Conservation (phyloP, 2,113 vertebrate species). For the Pomatorhinus ruficollis region DNA sequence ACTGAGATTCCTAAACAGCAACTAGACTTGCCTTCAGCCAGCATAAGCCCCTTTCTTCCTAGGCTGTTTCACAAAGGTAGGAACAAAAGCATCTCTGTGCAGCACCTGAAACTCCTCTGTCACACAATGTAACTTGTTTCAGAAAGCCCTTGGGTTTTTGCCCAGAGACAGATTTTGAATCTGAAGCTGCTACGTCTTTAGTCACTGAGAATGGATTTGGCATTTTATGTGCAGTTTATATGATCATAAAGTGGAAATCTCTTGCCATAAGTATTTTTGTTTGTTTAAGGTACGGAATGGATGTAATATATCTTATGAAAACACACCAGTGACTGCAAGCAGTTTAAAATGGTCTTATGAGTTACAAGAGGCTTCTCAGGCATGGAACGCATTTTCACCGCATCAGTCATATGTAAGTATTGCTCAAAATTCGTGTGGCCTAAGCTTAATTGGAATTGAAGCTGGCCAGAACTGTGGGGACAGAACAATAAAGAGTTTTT, state of each 20-base stretch:
- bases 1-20: background rate
- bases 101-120: background rate
- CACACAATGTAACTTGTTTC: background rate
- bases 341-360: conserved; percentile 79
- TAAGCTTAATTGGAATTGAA: background rate
- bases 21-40: background rate
- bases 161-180: background rate
- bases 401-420: conserved; percentile 68
- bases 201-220: background rate
- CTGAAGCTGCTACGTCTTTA: background rate
- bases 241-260: background rate
- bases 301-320: conserved; percentile 71
- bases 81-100: background rate
- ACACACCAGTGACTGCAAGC: conserved; percentile 72
- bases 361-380: conserved; percentile 66
- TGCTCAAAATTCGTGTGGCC: background rate
- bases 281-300: conserved; percentile 69
- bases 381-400: conserved; percentile 68
- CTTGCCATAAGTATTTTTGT: background rate
- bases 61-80: background rate
- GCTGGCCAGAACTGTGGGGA: background rate
- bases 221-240: background rate
- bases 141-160: background rate
- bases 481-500: background rate
- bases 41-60: background rate